Conservation (phyloP, 2,888 invertebrate species). For the Smittia sp. region DNA sequence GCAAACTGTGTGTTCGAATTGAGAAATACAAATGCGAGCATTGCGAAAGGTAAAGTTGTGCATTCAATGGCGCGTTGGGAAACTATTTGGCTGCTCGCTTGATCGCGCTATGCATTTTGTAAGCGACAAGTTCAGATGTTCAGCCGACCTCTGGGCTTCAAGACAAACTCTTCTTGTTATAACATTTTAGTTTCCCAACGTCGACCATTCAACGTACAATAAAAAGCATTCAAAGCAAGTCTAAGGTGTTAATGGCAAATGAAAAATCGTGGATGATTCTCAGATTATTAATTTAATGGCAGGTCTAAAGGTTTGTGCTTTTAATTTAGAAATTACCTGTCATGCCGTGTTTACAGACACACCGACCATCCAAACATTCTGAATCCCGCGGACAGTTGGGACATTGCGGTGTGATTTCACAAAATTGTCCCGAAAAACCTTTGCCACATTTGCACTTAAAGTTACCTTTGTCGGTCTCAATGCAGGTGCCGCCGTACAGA, state of each 20-base stretch:
- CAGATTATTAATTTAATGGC: background rate
- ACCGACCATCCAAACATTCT: slow-evolving; percentile 61
- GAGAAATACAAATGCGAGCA: too few relatives aligned
- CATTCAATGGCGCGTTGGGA: too few relatives aligned
- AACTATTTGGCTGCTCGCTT: too few relatives aligned
- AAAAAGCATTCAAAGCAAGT: background rate
- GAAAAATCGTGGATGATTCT: too few relatives aligned
- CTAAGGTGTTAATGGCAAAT: background rate
- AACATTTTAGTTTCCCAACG: too few relatives aligned
- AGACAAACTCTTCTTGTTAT: too few relatives aligned
- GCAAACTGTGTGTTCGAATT: too few relatives aligned
- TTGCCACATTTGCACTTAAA: slow-evolving; percentile 66
- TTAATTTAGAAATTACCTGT: slow-evolving; percentile 48
- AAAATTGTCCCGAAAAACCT: slow-evolving; percentile 56
- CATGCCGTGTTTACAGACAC: slow-evolving; percentile 53
- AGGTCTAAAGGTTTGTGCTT: background rate
- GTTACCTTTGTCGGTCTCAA: slow-evolving; percentile 57
- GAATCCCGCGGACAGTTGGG: slow-evolving; percentile 63
- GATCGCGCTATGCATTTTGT: too few relatives aligned
- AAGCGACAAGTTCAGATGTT: too few relatives aligned
- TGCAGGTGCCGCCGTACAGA: slow-evolving; percentile 75
- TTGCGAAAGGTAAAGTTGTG: too few relatives aligned
- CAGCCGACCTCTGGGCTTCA: too few relatives aligned
- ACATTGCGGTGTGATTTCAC: slow-evolving; percentile 51
- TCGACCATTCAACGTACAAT: background rate